Evolutionary conservation across 2,797 vertebrate genomes (phyloP).

Genomic region (Odontamblyopus rebecca): DNA sequence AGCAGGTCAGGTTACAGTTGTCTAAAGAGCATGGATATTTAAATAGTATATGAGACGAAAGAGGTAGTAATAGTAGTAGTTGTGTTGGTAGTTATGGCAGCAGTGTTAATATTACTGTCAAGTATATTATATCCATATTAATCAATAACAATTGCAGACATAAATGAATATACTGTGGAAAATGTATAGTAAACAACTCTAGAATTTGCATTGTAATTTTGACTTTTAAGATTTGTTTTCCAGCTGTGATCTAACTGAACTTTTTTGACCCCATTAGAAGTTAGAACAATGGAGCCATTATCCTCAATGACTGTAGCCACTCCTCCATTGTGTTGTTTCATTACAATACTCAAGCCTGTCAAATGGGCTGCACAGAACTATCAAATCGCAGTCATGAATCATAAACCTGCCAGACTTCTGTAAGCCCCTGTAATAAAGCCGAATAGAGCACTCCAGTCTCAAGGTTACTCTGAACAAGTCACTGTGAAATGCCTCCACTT

Average conservation of each 20-base stretch:
- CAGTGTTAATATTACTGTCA: too few species aligned
- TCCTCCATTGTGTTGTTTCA: conserved; percentile 30
- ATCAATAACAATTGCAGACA: too few species aligned
- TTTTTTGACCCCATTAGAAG: conserved; percentile 46
- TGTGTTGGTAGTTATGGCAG: too few species aligned
- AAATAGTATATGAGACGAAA: too few species aligned
- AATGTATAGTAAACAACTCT: too few species aligned
- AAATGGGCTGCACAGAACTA: conserved; percentile 65
- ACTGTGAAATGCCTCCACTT: conserved; percentile 16
- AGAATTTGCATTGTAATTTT: neutral
- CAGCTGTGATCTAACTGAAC: conserved; percentile 37
- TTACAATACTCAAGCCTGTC: conserved; percentile 49
- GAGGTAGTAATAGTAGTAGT: too few species aligned
- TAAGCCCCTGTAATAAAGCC: conserved; percentile 62
- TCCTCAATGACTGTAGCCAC: conserved; percentile 12
- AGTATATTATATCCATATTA: too few species aligned
- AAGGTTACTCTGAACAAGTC: conserved; percentile 47
- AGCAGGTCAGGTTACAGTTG: too few species aligned
- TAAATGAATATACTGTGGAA: too few species aligned
- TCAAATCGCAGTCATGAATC: conserved; percentile 68
- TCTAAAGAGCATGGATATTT: too few species aligned
- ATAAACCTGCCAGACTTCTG: conserved; percentile 57
- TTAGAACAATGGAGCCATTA: conserved; percentile 32
- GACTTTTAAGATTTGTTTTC: neutral
- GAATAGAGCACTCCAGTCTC: conserved; percentile 58